These are phyloP conservation scores for Tachystola acroxantha DNA, from an alignment of 2,888 invertebrate genomes.

Conservation along the genomic window DNA sequence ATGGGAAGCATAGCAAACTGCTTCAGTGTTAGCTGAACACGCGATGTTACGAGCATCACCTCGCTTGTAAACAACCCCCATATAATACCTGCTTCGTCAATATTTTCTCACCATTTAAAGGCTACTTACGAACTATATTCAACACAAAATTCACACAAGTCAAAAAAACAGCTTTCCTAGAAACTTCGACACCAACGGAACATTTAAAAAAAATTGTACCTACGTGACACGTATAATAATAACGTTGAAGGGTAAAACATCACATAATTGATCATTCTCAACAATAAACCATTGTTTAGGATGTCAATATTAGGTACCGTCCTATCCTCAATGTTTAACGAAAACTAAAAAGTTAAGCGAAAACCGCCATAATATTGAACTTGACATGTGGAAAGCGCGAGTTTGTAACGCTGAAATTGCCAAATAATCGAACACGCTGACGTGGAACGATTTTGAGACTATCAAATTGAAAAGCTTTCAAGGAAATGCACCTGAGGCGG, in stretches of 20 bases:
- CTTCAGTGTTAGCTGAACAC: conserved; percentile 19
- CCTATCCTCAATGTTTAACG: not conserved
- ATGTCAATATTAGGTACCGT: too few species aligned
- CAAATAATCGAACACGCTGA: conserved; percentile 1
- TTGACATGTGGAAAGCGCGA: not conserved
- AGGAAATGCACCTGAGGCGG: conserved; percentile 46
- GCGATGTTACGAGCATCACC: conserved; percentile 21
- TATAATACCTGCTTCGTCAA: conserved; percentile 30
- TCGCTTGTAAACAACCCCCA: conserved; percentile 47
- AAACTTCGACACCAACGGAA: too few species aligned
- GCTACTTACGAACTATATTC: not conserved
- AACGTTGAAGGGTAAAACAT: too few species aligned
- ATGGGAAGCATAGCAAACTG: conserved; percentile 32
- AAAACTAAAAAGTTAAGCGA: too few species aligned
- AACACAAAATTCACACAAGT: not conserved
- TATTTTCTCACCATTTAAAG: conserved; percentile 24
- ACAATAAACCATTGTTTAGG: too few species aligned
- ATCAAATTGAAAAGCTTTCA: conserved; percentile 27
- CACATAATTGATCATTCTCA: too few species aligned
- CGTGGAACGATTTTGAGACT: conserved; percentile 8
- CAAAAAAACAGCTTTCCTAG: too few species aligned
- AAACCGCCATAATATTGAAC: not conserved
- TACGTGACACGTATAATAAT: too few species aligned
- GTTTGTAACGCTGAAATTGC: not conserved
- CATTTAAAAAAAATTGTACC: too few species aligned